A percentile compares a stretch with the other conserved stretches of the same genome.
These are phyloP conservation scores for Leptinotarsa rubiginosa DNA, from an alignment of 2,888 invertebrate species.

Conservation along the genomic window DNA sequence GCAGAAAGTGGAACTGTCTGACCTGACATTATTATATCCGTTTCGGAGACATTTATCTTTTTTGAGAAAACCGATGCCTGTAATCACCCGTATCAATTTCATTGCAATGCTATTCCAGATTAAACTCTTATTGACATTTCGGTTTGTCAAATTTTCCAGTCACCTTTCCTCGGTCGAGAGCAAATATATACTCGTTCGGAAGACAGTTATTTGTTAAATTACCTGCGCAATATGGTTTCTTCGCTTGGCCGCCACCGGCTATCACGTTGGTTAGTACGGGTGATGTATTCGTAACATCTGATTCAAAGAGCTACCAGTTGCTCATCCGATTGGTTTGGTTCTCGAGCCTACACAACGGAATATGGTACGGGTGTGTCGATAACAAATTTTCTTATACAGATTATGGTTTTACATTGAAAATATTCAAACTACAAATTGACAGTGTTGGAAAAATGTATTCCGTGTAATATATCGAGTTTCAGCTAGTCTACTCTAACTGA, in stretches of 20 bases:
- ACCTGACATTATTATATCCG: too few relatives aligned
- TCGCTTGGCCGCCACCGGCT: constrained; percentile 48
- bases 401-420: too few relatives aligned
- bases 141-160: constrained; percentile 37
- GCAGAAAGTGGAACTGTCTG: too few relatives aligned
- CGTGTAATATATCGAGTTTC: too few relatives aligned
- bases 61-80: neutral
- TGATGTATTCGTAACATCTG: constrained; percentile 20
- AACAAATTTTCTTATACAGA: too few relatives aligned
- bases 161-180: constrained; percentile 42
- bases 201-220: constrained; percentile 64
- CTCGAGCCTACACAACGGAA: too few relatives aligned
- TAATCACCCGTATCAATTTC: constrained; percentile 8
- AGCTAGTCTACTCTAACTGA: too few relatives aligned
- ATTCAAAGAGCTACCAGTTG: neutral
- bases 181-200: constrained; percentile 56
- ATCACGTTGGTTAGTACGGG: constrained; percentile 30
- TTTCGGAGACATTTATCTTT: too few relatives aligned
- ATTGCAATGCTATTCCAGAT: constrained; percentile 20
- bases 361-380: too few relatives aligned
- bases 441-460: too few relatives aligned
- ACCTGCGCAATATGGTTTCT: constrained; percentile 62
- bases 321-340: too few relatives aligned
- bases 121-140: constrained; percentile 32
- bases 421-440: too few relatives aligned